Evolutionary conservation across 1,140 invertebrate species (phyloP).

Genomic region (Dendroctonus ponderosae): DNA sequence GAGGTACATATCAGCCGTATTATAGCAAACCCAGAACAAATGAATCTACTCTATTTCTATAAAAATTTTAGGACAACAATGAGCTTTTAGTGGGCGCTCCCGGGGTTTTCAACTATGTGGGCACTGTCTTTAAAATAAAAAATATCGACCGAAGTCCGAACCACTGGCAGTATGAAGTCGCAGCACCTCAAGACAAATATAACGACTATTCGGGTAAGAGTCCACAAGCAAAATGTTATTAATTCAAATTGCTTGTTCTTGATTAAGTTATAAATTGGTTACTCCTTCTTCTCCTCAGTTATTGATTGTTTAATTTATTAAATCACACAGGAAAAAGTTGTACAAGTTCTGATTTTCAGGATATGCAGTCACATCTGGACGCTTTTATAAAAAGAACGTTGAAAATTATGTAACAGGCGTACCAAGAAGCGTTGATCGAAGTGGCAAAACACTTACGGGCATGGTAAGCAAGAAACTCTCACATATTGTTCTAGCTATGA

Average conservation of each 20-base stretch:
- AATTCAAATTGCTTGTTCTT: neutral
- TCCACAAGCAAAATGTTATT: conserved; percentile 4
- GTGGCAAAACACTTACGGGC: no score
- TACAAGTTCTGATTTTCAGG: conserved; percentile 46
- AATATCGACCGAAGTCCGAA: conserved; percentile 16
- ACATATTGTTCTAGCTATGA: no score
- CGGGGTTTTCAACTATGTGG: conserved; percentile 51
- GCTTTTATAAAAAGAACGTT: conserved; percentile 47
- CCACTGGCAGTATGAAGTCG: conserved; percentile 11
- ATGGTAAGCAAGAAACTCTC: no score
- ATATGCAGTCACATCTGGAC: conserved; percentile 57
- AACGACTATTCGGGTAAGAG: conserved; percentile 14
- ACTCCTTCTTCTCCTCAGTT: no score
- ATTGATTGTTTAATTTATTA: neutral
- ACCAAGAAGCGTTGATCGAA: conserved; percentile 46
- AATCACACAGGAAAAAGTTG: neutral
- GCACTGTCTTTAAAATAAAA: conserved; percentile 40
- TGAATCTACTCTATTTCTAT: conserved; percentile 1
- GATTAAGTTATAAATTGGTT: no score
- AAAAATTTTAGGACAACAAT: conserved; percentile 28
- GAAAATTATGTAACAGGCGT: conserved; percentile 53
- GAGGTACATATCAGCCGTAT: conserved; percentile 12
- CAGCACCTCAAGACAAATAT: conserved; percentile 22
- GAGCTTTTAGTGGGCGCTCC: conserved; percentile 51
- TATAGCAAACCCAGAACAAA: conserved; percentile 6